Base-by-base conservation (phyloP, 2,797 vertebrate genomes). In the Botia almorhae region DNA sequence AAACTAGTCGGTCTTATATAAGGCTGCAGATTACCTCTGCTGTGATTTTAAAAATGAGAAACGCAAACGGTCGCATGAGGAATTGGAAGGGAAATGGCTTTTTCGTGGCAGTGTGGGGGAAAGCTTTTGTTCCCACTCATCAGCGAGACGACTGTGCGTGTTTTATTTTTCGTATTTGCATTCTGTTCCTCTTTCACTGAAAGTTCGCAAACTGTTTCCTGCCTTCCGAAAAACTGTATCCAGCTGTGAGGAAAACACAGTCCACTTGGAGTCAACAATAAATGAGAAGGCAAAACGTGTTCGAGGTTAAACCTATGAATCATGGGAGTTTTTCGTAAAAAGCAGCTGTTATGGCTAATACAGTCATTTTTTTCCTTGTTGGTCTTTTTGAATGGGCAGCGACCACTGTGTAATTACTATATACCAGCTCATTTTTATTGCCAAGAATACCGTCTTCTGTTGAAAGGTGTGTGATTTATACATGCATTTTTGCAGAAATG, bases 1-100 rank as follows among this genome's bases (percentile, higher is more conserved):
- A 61, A 26, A 60, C 64, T 78, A 50, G 63, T 73, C 8, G 73
- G 69, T 81, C 63, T 85, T 80, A 80, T 75, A 84, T 80, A 83
- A 81, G 76, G 71, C 81, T 76, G 53, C 65, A 85, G 87, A 84
- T 88, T 83, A 83, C 82, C 85, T 87, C 69, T 69, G 61, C 51
- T 83, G 83, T 84, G 80, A 83, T 84, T 74, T 81, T 17, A 87
- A 85, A 87, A 84, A 88, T 85, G 78, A 88, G 74, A 83, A 85
- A 87, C 81, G 76, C 80, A 77, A 85, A 76, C 71, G 55, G 74
- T 69, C 56, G 43, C 82, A 81, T 48, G 81, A 56, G 19, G 80
- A 85, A 85, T 84, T 80, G 84, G 79, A 87, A 78, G 81, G 86
- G 81, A 89, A 89, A 90, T 83, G 81, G 82, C 69, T 84, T 89